Evolutionary conservation across 2,888 invertebrate species (phyloP), one percentile per base, ranked within the genome.

Genomic region (Acanthopleura granulata): DNA sequence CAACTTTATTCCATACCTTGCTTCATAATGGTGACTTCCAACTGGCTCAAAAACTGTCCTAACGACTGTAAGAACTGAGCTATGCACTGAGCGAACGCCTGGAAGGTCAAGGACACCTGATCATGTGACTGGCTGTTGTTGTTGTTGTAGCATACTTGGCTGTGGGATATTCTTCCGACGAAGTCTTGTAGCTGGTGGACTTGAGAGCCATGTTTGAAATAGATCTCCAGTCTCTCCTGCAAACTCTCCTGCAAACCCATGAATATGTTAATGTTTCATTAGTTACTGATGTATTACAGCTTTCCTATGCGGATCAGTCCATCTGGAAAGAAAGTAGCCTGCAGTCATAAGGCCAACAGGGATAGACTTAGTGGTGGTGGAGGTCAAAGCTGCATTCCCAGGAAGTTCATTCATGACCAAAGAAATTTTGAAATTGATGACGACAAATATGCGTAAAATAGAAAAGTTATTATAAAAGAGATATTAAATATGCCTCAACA

Each of bases 31-130:
- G 76, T 79, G 50, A 83, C 80, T 76, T 89, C 88, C 25, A 86
- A 70, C 6, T 40, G 30, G 0, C 81, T 79, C 72, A 89, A 74
- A 14, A 83, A 76, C 16, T 72, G 74, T 57, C 80, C 81, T 74
- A 86, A 80, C 27, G 79, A 79, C 69, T 82, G 75, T 70, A 89
- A 78, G 73, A 86, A 87, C 51, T 81, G 74, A 15, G 85, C 80
- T 25, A 89, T 72, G 9, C 85, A 80, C 16, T 80, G 74, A 18
- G 85, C 84, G 77, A 88, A 89, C 0, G 89, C 85, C 75, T 88
- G 86, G 75, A 87, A 87, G 0, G 89, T 89, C 79, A 86, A 87
- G 49, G 80, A 74, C 12, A 75, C 72, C 1, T 40, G 50, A 15
- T 49, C 30, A 14, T 50, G 51, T 18, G 62, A 49, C 0, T 62